Base-by-base conservation (phyloP, 1,140 invertebrate species). In the Dryas iulia region DNA sequence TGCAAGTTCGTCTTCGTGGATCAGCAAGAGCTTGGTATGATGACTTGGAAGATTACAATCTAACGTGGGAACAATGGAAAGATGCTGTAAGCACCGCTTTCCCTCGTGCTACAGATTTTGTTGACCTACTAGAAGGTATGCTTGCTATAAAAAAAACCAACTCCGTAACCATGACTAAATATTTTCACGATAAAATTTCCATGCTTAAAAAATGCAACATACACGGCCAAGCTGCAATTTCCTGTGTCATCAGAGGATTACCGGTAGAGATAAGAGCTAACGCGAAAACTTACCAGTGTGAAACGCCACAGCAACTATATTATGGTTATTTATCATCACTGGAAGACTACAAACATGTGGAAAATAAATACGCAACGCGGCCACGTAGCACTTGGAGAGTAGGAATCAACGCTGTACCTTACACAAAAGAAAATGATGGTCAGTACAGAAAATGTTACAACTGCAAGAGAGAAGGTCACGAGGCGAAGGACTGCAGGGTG, bases 61-160 rank as follows among this genome's bases (percentile, higher is more conserved):
- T 63, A n/a, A 31, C 39, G 3, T 79, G 77, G 81, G 59, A 61
- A 0, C 28, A 57, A 24, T 81, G 80, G 78, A 81, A 82, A 33
- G 11, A 58, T 12, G 14, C 30, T 0, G 35, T 81, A 24, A 10
- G 33, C 21, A 73, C 28, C 11, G 81, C 73, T 0, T 78, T 81
- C 59, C 74, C 77, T 12, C 59, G 71, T 56, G 62, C 63, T 2
- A 64, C 62, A 7, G 63, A 74, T 12, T 77, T 56, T 52, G 72
- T 62, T 4, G 66, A 74, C 33, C 12, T 53, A 21, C n/a, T 77
- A 25, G 66, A 72, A 61, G 54, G 67, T n/a, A 71, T 81, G 68
- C n/a, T 72, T 21, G 66, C 56, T 1, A 70, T 73, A 59, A 62
- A 35, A 12, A 79, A 79, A 64, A 8, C 8, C 4, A 35, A 58